A percentile compares a stretch with the other conserved stretches of the same genome.
These are phyloP conservation scores for Muricea muricata DNA, from an alignment of 92 coral and sea anemone genomes.

Conservation along the genomic window DNA sequence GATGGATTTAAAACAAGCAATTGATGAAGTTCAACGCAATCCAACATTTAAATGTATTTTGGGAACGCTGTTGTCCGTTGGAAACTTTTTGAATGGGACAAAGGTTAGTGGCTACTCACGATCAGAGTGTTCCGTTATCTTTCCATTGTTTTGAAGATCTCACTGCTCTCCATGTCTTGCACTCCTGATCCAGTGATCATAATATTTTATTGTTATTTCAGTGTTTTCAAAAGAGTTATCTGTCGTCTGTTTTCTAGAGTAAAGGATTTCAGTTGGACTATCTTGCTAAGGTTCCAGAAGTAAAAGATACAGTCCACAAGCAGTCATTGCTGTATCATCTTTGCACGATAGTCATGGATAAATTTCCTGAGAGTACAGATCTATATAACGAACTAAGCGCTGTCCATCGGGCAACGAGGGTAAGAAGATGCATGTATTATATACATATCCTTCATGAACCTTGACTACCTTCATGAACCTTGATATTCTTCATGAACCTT, in stretches of 20 bases:
- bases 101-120: constrained; percentile 66
- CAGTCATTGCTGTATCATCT: constrained; percentile 94
- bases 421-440: constrained; percentile 50
- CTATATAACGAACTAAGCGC: constrained; percentile 96
- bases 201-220: neutral
- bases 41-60: constrained; percentile 89
- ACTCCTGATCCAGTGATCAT: too few relatives aligned
- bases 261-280: constrained; percentile 99
- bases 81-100: constrained; percentile 94
- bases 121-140: too few relatives aligned
- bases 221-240: neutral
- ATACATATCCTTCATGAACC: neutral
- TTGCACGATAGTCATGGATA: constrained; percentile 98
- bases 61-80: constrained; percentile 94
- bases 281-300: constrained; percentile 97
- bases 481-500: too few relatives aligned
- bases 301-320: constrained; percentile 97
- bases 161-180: neutral
- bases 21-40: constrained; percentile 80
- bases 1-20: constrained; percentile 96
- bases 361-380: constrained; percentile 93
- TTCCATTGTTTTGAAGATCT: too few relatives aligned
- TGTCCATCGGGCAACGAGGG: constrained; percentile 93
- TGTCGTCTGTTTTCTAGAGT: constrained; percentile 52
- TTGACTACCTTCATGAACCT: neutral